Percentiles rank a stretch among this genome's conserved stretches.
These are phyloP conservation scores for Prochilodus magdalenae DNA, from an alignment of 2,113 vertebrate genomes.

Conservation along the genomic window DNA sequence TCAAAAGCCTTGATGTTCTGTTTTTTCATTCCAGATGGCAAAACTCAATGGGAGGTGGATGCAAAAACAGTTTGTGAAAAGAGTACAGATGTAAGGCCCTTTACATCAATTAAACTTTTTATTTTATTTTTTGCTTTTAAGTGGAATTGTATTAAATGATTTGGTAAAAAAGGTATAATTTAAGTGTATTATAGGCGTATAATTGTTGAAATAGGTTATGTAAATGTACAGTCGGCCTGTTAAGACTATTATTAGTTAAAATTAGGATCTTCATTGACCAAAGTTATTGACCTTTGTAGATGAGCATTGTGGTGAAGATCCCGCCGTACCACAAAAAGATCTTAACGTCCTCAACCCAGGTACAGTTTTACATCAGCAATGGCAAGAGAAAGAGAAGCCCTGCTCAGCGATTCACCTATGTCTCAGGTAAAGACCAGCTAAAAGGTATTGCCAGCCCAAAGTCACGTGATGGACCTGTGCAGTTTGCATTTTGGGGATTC, in stretches of 20 bases:
- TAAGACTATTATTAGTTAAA: too few relatives aligned
- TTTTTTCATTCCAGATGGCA: slow-evolving; percentile 83
- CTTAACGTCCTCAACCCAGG: slow-evolving; percentile 81
- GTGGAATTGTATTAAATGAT: too few relatives aligned
- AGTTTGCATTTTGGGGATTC: neutral
- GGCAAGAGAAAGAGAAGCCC: slow-evolving; percentile 93
- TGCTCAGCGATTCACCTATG: slow-evolving; percentile 87
- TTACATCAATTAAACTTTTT: neutral
- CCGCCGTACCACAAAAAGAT: slow-evolving; percentile 88
- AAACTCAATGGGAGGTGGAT: slow-evolving; percentile 90
- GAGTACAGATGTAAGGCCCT: slow-evolving; percentile 86
- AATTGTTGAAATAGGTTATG: slow-evolving; percentile 12
- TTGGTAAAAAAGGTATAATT: neutral
- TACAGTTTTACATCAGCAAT: slow-evolving; percentile 94
- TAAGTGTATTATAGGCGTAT: too few relatives aligned
- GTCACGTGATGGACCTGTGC: neutral
- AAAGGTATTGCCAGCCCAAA: neutral
- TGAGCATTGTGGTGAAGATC: slow-evolving; percentile 87
- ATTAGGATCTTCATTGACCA: too few relatives aligned
- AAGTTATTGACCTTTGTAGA: slow-evolving; percentile 69
- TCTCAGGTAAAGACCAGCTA: slow-evolving; percentile 74
- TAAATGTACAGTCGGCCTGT: neutral
- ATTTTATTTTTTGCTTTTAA: neutral
- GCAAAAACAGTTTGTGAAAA: slow-evolving; percentile 87
- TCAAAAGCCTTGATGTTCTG: neutral